Conservation (phyloP, 2,797 vertebrate genomes). For the Erethizon dorsatum region DNA sequence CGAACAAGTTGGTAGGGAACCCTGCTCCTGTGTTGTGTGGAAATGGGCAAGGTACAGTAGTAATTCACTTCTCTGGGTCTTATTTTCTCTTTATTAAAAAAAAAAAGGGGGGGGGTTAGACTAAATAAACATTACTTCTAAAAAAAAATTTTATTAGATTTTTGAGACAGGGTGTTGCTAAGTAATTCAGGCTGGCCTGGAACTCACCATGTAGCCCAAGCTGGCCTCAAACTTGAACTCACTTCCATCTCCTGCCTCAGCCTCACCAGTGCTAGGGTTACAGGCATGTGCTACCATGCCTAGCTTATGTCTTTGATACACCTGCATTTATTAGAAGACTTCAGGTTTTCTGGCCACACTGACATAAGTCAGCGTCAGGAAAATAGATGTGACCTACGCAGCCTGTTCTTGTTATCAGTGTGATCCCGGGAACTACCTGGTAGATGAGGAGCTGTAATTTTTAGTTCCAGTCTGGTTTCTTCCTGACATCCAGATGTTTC, state of each 20-base stretch:
- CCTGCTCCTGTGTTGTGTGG: not conserved
- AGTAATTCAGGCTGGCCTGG: not conserved
- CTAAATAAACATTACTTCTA: not conserved
- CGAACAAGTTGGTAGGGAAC: not conserved
- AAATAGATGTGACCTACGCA: not conserved
- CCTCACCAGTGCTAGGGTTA: not conserved
- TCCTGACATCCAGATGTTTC: not conserved
- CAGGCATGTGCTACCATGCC: not conserved
- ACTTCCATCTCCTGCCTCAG: not conserved
- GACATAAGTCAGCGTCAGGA: not conserved
- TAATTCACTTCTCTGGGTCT: conserved; percentile 11
- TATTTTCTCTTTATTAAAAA: conserved; percentile 5
- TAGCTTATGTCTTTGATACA: not conserved
- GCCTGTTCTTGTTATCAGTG: not conserved
- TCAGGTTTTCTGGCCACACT: conserved; percentile 7
- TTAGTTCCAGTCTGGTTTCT: not conserved
- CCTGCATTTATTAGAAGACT: not conserved
- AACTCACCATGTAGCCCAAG: not conserved
- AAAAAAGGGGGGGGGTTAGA: not conserved
- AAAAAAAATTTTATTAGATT: not conserved
- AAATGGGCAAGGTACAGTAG: not conserved
- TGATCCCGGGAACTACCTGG: not conserved
- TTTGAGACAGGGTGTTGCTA: not conserved
- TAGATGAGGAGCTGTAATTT: not conserved
- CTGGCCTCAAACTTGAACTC: not conserved